A percentile compares a stretch with the other conserved stretches of the same genome.
Evolutionary conservation across 2,888 invertebrate genomes (phyloP).

Genomic region (Pachycephus smyrnensis): DNA sequence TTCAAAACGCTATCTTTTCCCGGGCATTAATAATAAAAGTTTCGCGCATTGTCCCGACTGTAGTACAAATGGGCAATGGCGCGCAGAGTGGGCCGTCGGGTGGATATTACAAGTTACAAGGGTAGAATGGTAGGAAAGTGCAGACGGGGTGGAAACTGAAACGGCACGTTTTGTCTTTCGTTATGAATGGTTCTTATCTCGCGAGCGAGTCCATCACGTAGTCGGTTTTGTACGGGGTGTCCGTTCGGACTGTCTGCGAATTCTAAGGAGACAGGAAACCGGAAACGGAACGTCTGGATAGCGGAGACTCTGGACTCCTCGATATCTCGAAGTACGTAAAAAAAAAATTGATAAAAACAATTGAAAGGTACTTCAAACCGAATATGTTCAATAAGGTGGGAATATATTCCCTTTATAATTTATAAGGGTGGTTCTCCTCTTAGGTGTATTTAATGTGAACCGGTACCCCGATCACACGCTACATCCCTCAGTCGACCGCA

Average conservation of each 20-base stretch:
- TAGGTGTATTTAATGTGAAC: slow-evolving; percentile 52
- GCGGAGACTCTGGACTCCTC: slow-evolving; percentile 12
- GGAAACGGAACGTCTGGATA: slow-evolving; percentile 61
- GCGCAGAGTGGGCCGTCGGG: slow-evolving; percentile 12
- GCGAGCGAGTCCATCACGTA: slow-evolving; percentile 53
- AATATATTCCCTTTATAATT: background rate
- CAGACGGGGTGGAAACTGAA: slow-evolving; percentile 20
- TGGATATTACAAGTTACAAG: background rate
- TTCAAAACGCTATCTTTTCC: background rate
- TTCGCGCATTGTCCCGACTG: slow-evolving; percentile 49
- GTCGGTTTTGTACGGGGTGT: slow-evolving; percentile 37
- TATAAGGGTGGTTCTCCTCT: slow-evolving; percentile 19
- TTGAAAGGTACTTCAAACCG: background rate
- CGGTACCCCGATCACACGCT: slow-evolving; percentile 53
- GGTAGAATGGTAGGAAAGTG: background rate
- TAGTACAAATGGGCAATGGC: slow-evolving; percentile 36
- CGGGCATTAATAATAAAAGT: slow-evolving; percentile 55
- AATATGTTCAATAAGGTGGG: background rate
- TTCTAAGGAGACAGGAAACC: slow-evolving; percentile 65
- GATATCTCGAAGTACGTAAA: background rate
- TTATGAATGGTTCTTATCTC: slow-evolving; percentile 59
- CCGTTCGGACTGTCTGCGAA: slow-evolving; percentile 56
- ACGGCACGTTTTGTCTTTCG: slow-evolving; percentile 60
- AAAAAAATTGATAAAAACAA: background rate
- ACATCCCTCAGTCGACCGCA: slow-evolving; percentile 62